Evolutionary conservation across 2,888 invertebrate species (phyloP).

Genomic region (Schizotus pectinicornis): DNA sequence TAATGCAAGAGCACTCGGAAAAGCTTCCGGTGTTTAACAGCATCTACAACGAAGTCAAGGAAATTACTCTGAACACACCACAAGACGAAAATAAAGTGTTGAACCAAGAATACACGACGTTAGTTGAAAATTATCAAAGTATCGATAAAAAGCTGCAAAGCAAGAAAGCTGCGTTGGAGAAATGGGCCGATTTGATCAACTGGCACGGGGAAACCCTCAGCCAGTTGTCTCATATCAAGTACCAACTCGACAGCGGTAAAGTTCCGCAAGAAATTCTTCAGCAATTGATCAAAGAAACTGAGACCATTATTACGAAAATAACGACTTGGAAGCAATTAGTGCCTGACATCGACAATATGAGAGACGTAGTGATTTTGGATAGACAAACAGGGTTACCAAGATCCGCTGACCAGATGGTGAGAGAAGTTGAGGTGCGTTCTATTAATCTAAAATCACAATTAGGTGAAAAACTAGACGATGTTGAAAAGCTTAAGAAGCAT

Average conservation of each 20-base stretch:
- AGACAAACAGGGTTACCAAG: conserved; percentile 73
- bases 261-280: conserved; percentile 74
- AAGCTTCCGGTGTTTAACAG: conserved; percentile 78
- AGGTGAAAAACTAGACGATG: conserved; percentile 69
- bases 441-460: conserved; percentile 72
- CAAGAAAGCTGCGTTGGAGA: conserved; percentile 76
- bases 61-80: conserved; percentile 72
- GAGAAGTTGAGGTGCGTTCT: conserved; percentile 75
- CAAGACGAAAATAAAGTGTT: conserved; percentile 76
- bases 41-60: conserved; percentile 84
- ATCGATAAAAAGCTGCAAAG: conserved; percentile 76
- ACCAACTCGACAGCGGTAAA: conserved; percentile 79
- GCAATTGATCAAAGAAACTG: conserved; percentile 72
- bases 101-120: conserved; percentile 75
- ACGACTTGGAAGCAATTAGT: conserved; percentile 75
- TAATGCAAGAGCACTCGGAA: conserved; percentile 85
- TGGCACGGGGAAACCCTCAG: conserved; percentile 83
- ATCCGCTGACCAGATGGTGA: conserved; percentile 74
- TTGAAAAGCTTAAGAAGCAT: conserved; percentile 74
- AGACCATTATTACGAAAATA: conserved; percentile 70
- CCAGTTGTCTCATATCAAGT: conserved; percentile 79
- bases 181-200: conserved; percentile 82
- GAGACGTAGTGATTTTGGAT: conserved; percentile 72
- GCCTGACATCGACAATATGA: conserved; percentile 71
- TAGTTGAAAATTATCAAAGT: conserved; percentile 79